These are phyloP conservation scores for Apodemus agrarius DNA, from an alignment of 2,797 vertebrate species.

Conservation along the genomic window DNA sequence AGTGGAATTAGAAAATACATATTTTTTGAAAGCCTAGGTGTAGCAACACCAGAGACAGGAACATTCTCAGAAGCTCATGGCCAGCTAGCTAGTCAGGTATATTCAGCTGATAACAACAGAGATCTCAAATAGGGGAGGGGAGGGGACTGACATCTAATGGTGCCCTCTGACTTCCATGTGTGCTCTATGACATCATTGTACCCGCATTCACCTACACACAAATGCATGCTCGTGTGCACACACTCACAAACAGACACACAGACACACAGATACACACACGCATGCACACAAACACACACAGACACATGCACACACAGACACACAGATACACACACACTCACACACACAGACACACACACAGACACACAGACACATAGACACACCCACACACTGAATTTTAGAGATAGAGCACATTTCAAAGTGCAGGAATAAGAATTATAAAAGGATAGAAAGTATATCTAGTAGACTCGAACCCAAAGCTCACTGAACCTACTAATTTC, in stretches of 20 bases:
- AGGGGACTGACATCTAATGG: background rate
- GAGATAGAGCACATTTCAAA: conserved; percentile 15
- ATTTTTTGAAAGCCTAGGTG: too few relatives aligned
- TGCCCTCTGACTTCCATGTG: background rate
- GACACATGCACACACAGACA: background rate
- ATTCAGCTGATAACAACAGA: background rate
- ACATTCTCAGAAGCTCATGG: background rate
- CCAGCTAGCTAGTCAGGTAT: background rate
- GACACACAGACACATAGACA: background rate
- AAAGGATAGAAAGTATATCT: background rate
- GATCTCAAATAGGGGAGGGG: background rate
- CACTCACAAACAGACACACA: background rate
- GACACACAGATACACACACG: too few relatives aligned
- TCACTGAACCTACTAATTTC: background rate
- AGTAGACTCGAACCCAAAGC: background rate
- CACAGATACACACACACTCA: background rate
- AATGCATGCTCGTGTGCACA: background rate
- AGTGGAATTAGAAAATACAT: background rate
- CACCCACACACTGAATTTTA: background rate
- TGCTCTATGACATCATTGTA: background rate
- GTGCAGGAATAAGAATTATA: background rate
- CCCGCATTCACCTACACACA: too few relatives aligned
- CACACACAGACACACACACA: background rate
- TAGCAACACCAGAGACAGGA: background rate
- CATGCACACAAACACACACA: too few relatives aligned